A percentile compares a stretch with the other conserved stretches of the same genome.
phyloP scores from a whole-genome alignment of 2,888 invertebrate genomes.

The Drosophila monieri region DNA sequence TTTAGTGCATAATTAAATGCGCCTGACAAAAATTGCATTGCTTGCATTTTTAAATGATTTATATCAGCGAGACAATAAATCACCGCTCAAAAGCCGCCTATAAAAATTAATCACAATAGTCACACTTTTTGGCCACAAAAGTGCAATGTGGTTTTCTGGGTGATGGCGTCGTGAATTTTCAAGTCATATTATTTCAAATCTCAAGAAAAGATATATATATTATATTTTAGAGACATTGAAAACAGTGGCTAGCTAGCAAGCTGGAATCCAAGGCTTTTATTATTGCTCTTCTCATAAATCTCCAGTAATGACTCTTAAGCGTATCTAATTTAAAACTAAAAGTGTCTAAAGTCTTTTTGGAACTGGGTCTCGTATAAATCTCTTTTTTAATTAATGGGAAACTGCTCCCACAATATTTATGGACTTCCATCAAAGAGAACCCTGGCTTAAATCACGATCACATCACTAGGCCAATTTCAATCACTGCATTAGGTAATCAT shows the following conservation, averaged over 20 bases:
- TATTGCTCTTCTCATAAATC: background rate
- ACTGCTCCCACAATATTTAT: constrained; percentile 16
- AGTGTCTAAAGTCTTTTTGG: background rate
- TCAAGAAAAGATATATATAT: background rate
- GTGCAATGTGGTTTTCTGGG: constrained; percentile 4
- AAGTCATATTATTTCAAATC: background rate
- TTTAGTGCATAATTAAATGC: constrained; percentile 69
- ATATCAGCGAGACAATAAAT: constrained; percentile 81
- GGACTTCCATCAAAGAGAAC: background rate
- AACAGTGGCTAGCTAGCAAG: background rate
- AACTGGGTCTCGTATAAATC: constrained; percentile 14
- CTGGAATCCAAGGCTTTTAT: background rate
- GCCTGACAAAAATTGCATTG: constrained; percentile 42
- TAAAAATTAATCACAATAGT: constrained; percentile 80
- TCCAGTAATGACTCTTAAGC: background rate
- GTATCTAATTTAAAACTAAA: background rate
- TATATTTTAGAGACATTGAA: background rate
- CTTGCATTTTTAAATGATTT: constrained; percentile 74
- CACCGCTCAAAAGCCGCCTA: constrained; percentile 72
- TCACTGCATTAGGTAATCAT: constrained; percentile 67
- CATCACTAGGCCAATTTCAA: constrained; percentile 23
- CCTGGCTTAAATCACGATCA: constrained; percentile 24
- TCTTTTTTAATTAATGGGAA: constrained; percentile 10
- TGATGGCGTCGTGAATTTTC: constrained; percentile 16
- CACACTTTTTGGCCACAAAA: constrained; percentile 64